A percentile compares a stretch with the other conserved stretches of the same genome.
phyloP scores from a whole-genome alignment of 2,797 vertebrate species.

The Staurois parvus region DNA sequence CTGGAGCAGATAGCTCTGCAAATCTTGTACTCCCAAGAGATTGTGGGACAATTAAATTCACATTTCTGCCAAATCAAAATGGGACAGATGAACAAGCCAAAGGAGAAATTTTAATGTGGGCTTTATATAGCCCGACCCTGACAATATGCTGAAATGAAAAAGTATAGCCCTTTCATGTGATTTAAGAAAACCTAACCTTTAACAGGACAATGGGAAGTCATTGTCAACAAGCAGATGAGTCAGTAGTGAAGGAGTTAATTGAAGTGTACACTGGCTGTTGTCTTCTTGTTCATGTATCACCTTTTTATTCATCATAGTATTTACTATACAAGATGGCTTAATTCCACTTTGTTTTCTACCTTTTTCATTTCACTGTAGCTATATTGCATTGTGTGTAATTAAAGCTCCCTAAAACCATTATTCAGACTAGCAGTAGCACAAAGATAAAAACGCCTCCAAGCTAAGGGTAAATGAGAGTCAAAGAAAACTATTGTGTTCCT shows the following conservation, averaged over 20 bases:
- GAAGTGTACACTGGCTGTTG: background rate
- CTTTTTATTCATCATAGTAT: background rate
- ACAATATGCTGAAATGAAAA: background rate
- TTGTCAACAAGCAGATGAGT: background rate
- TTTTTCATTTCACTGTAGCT: background rate
- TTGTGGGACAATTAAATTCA: slow-evolving; percentile 55
- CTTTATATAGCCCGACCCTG: slow-evolving; percentile 29
- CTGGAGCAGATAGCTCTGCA: slow-evolving; percentile 58
- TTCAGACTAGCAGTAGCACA: slow-evolving; percentile 28
- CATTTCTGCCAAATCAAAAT: slow-evolving; percentile 61
- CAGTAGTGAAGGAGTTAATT: background rate
- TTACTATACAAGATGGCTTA: background rate
- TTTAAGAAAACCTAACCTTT: background rate
- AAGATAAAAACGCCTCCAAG: slow-evolving; percentile 41
- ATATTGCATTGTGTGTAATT: slow-evolving; percentile 41
- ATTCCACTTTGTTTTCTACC: background rate
- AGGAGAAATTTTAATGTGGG: slow-evolving; percentile 20
- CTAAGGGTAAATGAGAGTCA: slow-evolving; percentile 29
- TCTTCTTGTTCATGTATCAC: background rate
- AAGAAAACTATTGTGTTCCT: slow-evolving; percentile 36
- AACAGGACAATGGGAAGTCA: background rate
- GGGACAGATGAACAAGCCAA: slow-evolving; percentile 36
- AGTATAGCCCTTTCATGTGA: background rate
- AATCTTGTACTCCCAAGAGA: slow-evolving; percentile 54
- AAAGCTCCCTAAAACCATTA: slow-evolving; percentile 27